Conservation (phyloP, 2,113 vertebrate species). For the Perca schrenkii region DNA sequence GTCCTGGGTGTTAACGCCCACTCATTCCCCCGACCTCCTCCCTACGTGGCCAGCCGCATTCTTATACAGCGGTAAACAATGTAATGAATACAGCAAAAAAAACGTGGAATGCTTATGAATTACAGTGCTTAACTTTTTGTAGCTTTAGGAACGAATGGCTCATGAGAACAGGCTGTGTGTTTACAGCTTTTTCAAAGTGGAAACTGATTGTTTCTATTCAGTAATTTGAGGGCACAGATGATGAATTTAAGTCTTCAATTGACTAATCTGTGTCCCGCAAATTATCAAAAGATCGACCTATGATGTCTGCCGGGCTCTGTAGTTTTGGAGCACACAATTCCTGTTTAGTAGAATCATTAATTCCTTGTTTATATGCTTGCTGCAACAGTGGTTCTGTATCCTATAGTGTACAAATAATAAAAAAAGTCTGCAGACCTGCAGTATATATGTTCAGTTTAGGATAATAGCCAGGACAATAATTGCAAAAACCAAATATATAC, state of each 20-base stretch:
- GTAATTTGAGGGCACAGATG: not conserved
- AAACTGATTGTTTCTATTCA: not conserved
- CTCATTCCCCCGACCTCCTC: too few species aligned
- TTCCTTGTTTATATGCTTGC: not conserved
- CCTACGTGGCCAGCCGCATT: too few species aligned
- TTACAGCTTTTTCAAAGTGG: too few species aligned
- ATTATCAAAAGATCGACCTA: not conserved
- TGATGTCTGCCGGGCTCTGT: too few species aligned
- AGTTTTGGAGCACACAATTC: not conserved
- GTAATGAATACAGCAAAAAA: too few species aligned
- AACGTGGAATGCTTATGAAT: too few species aligned
- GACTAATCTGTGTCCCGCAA: not conserved
- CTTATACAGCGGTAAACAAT: too few species aligned
- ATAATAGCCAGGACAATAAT: not conserved
- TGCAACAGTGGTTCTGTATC: not conserved
- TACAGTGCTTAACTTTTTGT: too few species aligned
- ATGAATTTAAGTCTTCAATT: not conserved
- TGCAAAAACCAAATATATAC: slow-evolving; percentile 26
- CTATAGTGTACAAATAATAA: not conserved
- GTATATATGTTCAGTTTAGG: slow-evolving; percentile 4
- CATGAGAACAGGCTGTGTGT: too few species aligned
- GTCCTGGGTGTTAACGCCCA: too few species aligned
- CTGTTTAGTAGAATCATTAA: not conserved
- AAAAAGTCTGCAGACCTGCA: not conserved
- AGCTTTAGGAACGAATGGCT: too few species aligned